Evolutionary conservation across 92 coral and sea anemone genomes (phyloP).

Genomic region (Anthopleura xanthogrammica): DNA sequence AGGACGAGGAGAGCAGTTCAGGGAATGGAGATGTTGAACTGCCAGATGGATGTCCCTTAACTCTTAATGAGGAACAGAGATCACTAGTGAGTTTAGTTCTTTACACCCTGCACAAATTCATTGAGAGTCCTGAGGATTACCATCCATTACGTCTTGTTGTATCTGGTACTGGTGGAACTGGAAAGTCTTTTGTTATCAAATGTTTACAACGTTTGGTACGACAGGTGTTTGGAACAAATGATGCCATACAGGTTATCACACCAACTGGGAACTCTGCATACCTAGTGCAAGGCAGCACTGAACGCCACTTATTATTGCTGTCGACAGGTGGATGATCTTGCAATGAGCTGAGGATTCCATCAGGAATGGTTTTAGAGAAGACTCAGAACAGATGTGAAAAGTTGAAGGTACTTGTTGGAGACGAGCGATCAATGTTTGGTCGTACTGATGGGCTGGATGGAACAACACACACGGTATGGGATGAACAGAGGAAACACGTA

Average conservation of each 20-base stretch:
- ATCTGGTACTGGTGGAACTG: constrained; percentile 41
- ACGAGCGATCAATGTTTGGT: constrained; percentile 48
- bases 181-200: constrained; percentile 45
- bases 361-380: constrained; percentile 33
- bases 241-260: constrained; percentile 33
- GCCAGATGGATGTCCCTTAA: constrained; percentile 39
- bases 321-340: constrained; percentile 39
- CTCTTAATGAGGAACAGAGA: constrained; percentile 34
- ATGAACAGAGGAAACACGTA: constrained; percentile 30
- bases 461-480: constrained; percentile 40
- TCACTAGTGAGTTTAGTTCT: constrained; percentile 32
- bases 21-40: not conserved
- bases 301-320: constrained; percentile 32
- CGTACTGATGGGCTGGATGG: constrained; percentile 52
- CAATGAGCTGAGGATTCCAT: constrained; percentile 37
- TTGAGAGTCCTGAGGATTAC: constrained; percentile 34
- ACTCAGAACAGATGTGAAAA: too few relatives aligned
- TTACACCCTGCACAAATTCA: constrained; percentile 27
- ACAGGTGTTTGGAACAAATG: constrained; percentile 34
- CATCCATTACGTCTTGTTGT: constrained; percentile 23
- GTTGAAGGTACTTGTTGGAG: too few relatives aligned
- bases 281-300: constrained; percentile 46
- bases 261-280: constrained; percentile 47
- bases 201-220: constrained; percentile 35
- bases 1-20: constrained; percentile 7